Base-by-base conservation (phyloP, 2,888 invertebrate genomes). In the Drosophila lacicola region DNA sequence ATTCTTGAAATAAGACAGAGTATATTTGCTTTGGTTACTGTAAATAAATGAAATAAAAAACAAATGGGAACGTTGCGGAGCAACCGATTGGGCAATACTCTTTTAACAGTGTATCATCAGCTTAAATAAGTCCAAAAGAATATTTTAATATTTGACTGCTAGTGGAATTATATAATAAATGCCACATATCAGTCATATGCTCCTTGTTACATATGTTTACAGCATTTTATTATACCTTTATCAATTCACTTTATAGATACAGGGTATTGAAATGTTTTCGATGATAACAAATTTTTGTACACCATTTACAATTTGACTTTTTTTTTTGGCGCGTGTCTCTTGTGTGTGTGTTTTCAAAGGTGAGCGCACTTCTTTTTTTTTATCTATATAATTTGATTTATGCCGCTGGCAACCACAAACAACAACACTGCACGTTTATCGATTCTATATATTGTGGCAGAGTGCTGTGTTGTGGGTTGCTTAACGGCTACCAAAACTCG, bases 361-460 rank as follows among this genome's bases (percentile, higher is more conserved):
- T 81, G 67, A 67, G 74, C 61, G 67, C 62, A 44, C 67, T 25
- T 66, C 21, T 64, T 47, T 25, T 21, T 63, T 66, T 70, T 63
- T 81, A 60, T 60, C 81, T 69, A 66, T 60, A 63, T 78, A 83
- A 83, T 84, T 83, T 81, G 78, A 82, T 82, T 86, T 83, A 81
- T 83, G 82, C 50, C 54, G 25, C 44, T 46, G 46, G 63, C 56
- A 58, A 45, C 62, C 49, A 66, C 61, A 68, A 42, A 21, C 58
- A 63, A 49, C 34, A 68, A 61, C 60, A 25, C 51, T 42, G 39
- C 44, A 37, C 54, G 51, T 41, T 76, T 51, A 78, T 75, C 66
- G 75, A 81, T 58, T 77, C 42, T 29, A 39, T 63, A 46, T 45
- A 21, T 42, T 21, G 21, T 19, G 21, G 58, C 17, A 3, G 37